phyloP scores from a whole-genome alignment of 2,797 vertebrate genomes.

The Ceyx erithaca region DNA sequence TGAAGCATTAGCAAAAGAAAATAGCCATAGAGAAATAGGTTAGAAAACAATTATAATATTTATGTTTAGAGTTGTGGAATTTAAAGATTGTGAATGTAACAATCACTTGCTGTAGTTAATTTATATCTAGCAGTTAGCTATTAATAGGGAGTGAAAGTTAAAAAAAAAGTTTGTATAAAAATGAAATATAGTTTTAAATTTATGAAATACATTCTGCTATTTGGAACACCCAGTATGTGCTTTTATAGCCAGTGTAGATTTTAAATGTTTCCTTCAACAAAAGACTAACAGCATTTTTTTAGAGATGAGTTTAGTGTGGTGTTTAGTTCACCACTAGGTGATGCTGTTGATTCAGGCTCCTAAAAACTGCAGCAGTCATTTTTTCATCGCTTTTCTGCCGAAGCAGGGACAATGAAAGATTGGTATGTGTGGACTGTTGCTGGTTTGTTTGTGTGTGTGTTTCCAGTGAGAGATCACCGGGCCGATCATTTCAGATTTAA shows the following conservation, averaged over 20 bases:
- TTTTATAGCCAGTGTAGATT: background rate
- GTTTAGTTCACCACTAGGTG: constrained; percentile 34
- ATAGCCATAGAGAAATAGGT: background rate
- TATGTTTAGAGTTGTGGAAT: background rate
- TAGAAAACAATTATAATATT: background rate
- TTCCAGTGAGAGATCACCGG: background rate
- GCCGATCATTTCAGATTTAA: background rate
- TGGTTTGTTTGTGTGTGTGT: background rate
- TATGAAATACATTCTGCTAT: background rate
- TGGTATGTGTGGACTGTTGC: background rate
- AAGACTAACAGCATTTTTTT: background rate
- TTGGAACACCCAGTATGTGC: background rate
- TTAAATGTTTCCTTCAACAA: background rate
- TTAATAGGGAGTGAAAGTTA: background rate
- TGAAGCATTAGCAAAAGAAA: background rate
- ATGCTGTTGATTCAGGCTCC: background rate
- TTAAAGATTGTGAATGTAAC: background rate
- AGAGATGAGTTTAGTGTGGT: background rate
- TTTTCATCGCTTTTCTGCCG: background rate
- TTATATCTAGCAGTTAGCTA: background rate
- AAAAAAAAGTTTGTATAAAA: background rate
- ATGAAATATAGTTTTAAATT: background rate
- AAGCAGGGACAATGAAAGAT: background rate
- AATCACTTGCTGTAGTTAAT: background rate
- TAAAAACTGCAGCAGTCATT: background rate